These are phyloP conservation scores for Bellardia pandia DNA, from an alignment of 2,888 invertebrate species.

Conservation along the genomic window DNA sequence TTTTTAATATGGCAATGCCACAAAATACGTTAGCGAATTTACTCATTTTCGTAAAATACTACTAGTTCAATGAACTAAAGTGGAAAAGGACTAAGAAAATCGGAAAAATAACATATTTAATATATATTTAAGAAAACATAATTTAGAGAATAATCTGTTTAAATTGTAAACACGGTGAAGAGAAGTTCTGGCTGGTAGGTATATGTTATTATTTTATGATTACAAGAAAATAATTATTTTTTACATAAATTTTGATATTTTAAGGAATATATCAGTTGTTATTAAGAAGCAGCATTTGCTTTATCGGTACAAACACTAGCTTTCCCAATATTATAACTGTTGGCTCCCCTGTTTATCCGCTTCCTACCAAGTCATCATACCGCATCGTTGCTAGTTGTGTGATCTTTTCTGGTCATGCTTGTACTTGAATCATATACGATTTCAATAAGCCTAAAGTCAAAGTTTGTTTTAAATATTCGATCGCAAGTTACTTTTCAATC, in stretches of 20 bases:
- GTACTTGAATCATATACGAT: conserved; percentile 30
- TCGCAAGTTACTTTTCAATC: not conserved
- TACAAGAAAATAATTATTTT: not conserved
- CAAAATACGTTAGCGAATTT: conserved; percentile 64
- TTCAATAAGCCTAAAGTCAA: not conserved
- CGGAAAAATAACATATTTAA: no score
- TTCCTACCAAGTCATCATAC: conserved; percentile 27
- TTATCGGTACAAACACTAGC: conserved; percentile 5
- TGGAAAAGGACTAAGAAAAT: not conserved
- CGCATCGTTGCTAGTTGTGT: not conserved
- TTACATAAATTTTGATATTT: not conserved
- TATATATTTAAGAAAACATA: no score
- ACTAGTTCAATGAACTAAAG: conserved; percentile 8
- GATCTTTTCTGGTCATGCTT: conserved; percentile 54
- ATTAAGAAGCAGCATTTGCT: conserved; percentile 53
- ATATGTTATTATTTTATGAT: no score
- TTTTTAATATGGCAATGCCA: conserved; percentile 44
- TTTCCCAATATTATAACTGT: conserved; percentile 37
- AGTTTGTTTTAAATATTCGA: not conserved
- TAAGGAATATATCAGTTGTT: not conserved
- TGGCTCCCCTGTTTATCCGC: conserved; percentile 68
- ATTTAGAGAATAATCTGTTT: no score
- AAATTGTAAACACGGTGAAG: no score
- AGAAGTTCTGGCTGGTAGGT: no score
- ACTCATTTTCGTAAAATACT: conserved; percentile 38